A percentile compares a stretch with the other conserved stretches of the same genome.
phyloP scores from a whole-genome alignment of 2,888 invertebrate genomes.

The Petrophora chlorosata region DNA sequence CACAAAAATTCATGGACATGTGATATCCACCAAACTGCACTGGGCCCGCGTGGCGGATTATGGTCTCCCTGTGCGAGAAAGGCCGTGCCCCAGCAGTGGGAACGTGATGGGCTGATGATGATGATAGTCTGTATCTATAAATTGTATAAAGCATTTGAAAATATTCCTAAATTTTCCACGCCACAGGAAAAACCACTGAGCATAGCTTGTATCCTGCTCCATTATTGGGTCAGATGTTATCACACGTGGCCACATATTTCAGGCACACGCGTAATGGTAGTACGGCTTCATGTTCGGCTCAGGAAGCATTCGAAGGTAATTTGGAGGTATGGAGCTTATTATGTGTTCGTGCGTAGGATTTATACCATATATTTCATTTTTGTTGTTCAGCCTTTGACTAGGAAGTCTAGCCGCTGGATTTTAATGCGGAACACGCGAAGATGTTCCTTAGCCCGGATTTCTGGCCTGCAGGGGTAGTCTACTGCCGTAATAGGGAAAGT shows the following conservation, averaged over 20 bases:
- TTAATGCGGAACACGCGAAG: neutral
- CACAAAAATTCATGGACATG: too few species aligned
- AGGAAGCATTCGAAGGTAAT: conserved; percentile 30
- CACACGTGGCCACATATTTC: conserved; percentile 39
- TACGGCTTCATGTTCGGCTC: conserved; percentile 43
- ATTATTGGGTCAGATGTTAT: conserved; percentile 47
- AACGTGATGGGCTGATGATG: too few species aligned
- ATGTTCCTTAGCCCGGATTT: too few species aligned
- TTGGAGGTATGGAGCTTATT: conserved; percentile 15
- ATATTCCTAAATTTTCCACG: too few species aligned
- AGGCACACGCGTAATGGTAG: conserved; percentile 51
- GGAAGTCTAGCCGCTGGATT: neutral
- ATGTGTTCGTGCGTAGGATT: conserved; percentile 9
- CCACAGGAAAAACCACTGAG: conserved; percentile 21
- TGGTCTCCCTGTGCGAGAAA: too few species aligned
- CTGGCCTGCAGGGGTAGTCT: too few species aligned
- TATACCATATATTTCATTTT: conserved; percentile 9
- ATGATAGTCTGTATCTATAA: too few species aligned
- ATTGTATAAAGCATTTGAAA: too few species aligned
- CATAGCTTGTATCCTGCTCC: conserved; percentile 2
- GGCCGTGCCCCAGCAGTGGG: too few species aligned
- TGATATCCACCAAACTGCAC: too few species aligned
- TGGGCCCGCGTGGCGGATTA: too few species aligned
- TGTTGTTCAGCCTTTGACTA: neutral
- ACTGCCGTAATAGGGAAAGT: too few species aligned